Percentiles rank a stretch among this genome's conserved stretches.
Conservation (phyloP, 1,140 invertebrate genomes). For the Hormaphis cornu region DNA sequence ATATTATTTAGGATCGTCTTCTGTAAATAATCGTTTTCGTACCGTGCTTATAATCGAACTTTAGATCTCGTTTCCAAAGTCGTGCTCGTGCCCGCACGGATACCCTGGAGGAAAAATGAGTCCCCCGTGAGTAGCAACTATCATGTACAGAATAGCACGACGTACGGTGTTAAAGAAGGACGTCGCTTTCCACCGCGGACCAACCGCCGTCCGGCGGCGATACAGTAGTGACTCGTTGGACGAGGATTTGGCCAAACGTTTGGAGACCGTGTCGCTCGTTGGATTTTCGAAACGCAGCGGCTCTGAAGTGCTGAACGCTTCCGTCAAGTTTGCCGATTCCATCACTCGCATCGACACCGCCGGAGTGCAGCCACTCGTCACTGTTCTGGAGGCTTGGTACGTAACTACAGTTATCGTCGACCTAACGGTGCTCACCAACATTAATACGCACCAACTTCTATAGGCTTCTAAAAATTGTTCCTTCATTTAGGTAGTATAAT, state of each 20-base stretch:
- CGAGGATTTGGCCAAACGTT: constrained; percentile 7
- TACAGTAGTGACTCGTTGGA: not conserved
- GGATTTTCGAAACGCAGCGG: constrained; percentile 7
- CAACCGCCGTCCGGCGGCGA: not conserved
- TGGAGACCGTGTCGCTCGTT: constrained; percentile 11
- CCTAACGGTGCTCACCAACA: too few species aligned
- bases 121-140: not conserved
- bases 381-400: constrained; percentile 11
- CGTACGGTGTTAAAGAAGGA: not conserved
- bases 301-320: not conserved
- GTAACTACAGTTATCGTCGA: too few species aligned
- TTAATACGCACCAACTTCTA: too few species aligned
- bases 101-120: too few species aligned
- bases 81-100: too few species aligned
- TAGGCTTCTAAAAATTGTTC: not conserved
- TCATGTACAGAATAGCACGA: not conserved
- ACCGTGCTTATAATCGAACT: too few species aligned
- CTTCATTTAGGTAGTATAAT: too few species aligned
- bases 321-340: constrained; percentile 14
- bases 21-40: too few species aligned
- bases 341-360: not conserved
- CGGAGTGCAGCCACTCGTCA: not conserved
- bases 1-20: too few species aligned
- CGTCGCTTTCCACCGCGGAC: not conserved
- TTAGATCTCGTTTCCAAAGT: too few species aligned